Base-by-base conservation (phyloP, 2,113 vertebrate genomes). In the Burhinus oedicnemus region DNA sequence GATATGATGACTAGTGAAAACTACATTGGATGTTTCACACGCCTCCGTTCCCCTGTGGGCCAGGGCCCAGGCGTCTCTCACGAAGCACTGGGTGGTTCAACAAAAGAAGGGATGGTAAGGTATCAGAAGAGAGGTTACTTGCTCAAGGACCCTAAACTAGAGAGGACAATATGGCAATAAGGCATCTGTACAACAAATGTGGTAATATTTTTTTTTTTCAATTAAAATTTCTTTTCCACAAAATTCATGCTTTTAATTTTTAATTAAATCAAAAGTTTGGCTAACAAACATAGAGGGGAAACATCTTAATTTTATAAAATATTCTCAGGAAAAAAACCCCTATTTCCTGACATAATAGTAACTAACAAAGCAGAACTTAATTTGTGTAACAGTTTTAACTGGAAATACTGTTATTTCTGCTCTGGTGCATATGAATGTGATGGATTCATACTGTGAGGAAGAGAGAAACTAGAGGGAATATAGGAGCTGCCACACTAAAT, bases 401-500 rank as follows among this genome's bases (percentile, higher is more conserved):
- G 57, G 78, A 91, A 91, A 49, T 91, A 21, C 12, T 71, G 44
- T 91, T 87, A 51, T 85, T 93, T 95, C 84, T 95, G 79, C 76
- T 87, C 68, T 47, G 20, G 7, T 84, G 62, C 42, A 13, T 80
- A 12, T 38, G 62, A 62, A 70, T 45, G 34, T 52, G 64, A 17
- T 64, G 47, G 26, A 36, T 81, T 89, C 83, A 54, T 54, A 52
- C 45, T 52, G 60, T 27, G 60, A 93, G 68, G 42, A 83, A 75
- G 36, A 62, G 79, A 51, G 40, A 74, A 89, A 86, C 49, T 72
- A 70, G 80, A 68, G 47, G 58, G 38, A 87, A 60, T 62, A 47
- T 10, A 58, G 85, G 60, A 93, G 26, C 55, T 87, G 51, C 60
- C 75, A 36, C 25, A 38, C n/a, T 75, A 78, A 77, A 81, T 92